Evolutionary conservation across 2,113 vertebrate species (phyloP).

Genomic region (Melanocharis versteri): DNA sequence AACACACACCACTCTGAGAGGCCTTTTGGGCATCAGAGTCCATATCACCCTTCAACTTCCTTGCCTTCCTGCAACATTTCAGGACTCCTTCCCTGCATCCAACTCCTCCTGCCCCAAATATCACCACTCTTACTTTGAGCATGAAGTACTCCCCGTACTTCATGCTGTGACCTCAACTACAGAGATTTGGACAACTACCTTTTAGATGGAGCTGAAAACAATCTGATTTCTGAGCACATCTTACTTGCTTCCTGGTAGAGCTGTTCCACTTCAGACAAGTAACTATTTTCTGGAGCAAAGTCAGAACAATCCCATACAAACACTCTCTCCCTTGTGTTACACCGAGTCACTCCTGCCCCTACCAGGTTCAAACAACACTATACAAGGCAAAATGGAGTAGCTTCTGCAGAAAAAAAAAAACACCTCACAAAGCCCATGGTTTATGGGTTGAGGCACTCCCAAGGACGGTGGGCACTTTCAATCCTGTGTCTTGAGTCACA

Average conservation of each 20-base stretch:
- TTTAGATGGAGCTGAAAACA: background rate
- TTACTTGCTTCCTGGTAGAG: background rate
- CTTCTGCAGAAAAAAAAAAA: background rate
- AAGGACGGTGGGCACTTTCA: background rate
- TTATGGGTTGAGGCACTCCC: background rate
- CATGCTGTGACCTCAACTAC: background rate
- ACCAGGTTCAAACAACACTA: background rate
- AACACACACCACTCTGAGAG: background rate
- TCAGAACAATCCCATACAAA: background rate
- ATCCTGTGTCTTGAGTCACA: background rate
- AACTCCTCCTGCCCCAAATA: background rate
- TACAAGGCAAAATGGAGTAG: fast-evolving
- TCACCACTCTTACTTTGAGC: background rate
- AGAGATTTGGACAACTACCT: background rate
- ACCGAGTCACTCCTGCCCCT: background rate
- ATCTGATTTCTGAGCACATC: background rate
- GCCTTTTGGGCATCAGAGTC: background rate
- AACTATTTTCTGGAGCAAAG: background rate
- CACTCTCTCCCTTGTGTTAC: background rate
- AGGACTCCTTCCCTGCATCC: background rate
- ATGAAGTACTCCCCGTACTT: background rate
- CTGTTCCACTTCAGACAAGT: background rate
- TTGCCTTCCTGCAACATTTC: background rate
- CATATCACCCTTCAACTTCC: background rate
- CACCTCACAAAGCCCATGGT: background rate